Evolutionary conservation across 2,888 invertebrate species (phyloP).

Genomic region (Phrixothrix hirtus): DNA sequence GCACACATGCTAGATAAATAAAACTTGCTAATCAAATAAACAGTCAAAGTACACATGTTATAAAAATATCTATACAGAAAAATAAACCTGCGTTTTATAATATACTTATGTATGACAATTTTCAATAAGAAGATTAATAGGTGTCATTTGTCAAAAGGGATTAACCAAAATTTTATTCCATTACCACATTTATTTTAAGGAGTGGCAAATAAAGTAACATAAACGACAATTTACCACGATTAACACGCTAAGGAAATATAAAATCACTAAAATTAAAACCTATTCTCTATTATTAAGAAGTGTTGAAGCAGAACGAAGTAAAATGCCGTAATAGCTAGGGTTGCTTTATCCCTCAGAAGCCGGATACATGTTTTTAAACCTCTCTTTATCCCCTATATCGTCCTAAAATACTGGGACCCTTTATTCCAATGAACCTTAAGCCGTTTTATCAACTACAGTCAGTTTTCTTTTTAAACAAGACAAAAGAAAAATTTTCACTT

Average conservation of each 20-base stretch:
- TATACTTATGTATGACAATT: no score
- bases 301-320: constrained; percentile 19
- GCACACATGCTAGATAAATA: no score
- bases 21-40: no score
- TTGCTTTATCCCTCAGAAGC: constrained; percentile 28
- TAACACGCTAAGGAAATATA: neutral
- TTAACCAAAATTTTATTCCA: no score
- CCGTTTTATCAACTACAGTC: constrained; percentile 22
- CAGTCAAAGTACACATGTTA: no score
- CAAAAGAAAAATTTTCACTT: neutral
- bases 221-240: no score
- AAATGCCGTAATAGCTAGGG: constrained; percentile 24
- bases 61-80: no score
- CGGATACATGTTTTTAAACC: constrained; percentile 31
- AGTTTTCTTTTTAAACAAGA: constrained; percentile 17
- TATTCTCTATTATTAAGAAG: constrained; percentile 8
- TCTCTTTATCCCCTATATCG: constrained; percentile 20
- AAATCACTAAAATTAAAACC: constrained; percentile 1
- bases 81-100: no score
- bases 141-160: no score
- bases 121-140: no score
- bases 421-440: constrained; percentile 25
- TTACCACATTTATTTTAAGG: no score
- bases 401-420: constrained; percentile 22
- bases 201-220: no score